Evolutionary conservation across 2,888 invertebrate genomes (phyloP).

Genomic region (Hermodice carunculata): DNA sequence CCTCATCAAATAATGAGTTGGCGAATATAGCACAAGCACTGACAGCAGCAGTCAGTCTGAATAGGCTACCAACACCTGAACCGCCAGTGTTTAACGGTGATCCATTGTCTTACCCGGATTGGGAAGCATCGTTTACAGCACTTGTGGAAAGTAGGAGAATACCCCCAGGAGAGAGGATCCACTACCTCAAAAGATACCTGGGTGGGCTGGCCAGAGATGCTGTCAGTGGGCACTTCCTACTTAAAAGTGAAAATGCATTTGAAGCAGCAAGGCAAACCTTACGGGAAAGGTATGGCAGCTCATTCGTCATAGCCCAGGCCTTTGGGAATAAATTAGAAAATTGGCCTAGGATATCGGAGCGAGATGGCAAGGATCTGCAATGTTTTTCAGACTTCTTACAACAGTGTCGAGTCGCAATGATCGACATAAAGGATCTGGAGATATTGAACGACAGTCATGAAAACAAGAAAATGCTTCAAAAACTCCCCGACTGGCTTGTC

Average conservation of each 20-base stretch:
- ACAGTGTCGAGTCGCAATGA: conserved; percentile 13
- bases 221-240: conserved; percentile 4
- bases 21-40: too few species aligned
- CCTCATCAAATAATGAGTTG: too few species aligned
- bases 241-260: conserved; percentile 22
- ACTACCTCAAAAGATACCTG: not conserved
- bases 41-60: too few species aligned
- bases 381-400: conserved; percentile 20
- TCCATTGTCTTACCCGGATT: too few species aligned
- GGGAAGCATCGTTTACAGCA: too few species aligned
- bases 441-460: too few species aligned
- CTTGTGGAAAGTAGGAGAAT: too few species aligned
- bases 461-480: too few species aligned
- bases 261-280: conserved; percentile 28
- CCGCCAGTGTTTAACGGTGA: conserved; percentile 30
- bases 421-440: conserved; percentile 1
- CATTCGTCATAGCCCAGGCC: conserved; percentile 29
- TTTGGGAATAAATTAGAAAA: conserved; percentile 34
- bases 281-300: conserved; percentile 34
- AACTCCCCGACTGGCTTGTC: conserved; percentile 36
- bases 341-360: conserved; percentile 33
- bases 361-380: too few species aligned
- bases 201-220: too few species aligned
- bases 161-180: not conserved
- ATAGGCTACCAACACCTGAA: conserved; percentile 31